phyloP scores from a whole-genome alignment of 2,888 invertebrate species.

The Torymus tubicola region DNA sequence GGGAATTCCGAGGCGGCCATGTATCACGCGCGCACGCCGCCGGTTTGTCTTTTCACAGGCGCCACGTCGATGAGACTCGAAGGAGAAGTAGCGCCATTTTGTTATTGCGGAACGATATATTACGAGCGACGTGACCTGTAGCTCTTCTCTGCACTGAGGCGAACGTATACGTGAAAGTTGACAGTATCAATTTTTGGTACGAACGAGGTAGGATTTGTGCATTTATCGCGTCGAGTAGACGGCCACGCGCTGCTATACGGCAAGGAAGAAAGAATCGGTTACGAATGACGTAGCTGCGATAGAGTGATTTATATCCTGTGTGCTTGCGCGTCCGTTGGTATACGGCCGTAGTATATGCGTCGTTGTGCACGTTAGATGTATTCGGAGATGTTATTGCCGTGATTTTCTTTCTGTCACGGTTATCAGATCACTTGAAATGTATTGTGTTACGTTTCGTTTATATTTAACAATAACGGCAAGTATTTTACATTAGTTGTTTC shows the following conservation, averaged over 20 bases:
- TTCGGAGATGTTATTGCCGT: too few species aligned
- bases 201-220: constrained; percentile 15
- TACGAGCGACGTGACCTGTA: constrained; percentile 14
- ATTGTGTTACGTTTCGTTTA: too few species aligned
- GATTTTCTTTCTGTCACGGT: too few species aligned
- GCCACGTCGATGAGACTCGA: constrained; percentile 3
- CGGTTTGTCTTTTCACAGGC: background rate
- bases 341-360: too few species aligned
- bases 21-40: constrained; percentile 9
- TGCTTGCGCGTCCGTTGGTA: background rate
- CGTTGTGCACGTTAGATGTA: too few species aligned
- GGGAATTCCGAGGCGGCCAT: constrained; percentile 21
- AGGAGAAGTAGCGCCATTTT: constrained; percentile 4
- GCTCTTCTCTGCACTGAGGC: background rate
- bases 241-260: too few species aligned
- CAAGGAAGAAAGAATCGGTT: constrained; percentile 12
- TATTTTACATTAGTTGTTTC: too few species aligned
- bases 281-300: background rate
- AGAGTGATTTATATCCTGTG: constrained; percentile 40
- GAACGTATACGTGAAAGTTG: background rate
- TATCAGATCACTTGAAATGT: too few species aligned
- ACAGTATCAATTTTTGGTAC: constrained; percentile 48
- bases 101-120: constrained; percentile 12
- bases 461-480: too few species aligned
- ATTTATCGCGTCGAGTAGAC: background rate